Percentiles rank a stretch among this genome's conserved stretches.
Conservation (phyloP, 2,888 invertebrate genomes). For the Drosophila dives region DNA sequence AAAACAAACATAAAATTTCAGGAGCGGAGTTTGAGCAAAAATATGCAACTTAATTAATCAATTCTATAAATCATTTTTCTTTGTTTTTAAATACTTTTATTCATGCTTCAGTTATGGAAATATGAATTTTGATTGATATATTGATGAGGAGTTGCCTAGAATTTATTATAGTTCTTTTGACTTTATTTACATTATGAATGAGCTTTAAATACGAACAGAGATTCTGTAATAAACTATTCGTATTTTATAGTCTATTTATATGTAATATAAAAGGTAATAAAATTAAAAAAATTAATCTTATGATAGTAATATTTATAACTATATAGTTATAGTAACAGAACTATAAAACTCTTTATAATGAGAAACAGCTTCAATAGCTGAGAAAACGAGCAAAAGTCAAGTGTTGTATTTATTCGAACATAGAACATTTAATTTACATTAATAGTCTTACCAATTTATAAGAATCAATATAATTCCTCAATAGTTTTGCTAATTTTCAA, state of each 20-base stretch:
- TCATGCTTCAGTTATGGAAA: background rate
- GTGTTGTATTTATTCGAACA: background rate
- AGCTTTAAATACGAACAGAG: background rate
- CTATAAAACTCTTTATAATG: background rate
- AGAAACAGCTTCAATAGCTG: background rate
- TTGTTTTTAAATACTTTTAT: background rate
- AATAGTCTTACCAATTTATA: background rate
- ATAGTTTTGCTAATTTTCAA: background rate
- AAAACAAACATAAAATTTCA: constrained; percentile 34
- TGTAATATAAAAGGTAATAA: background rate
- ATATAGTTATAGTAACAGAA: too few relatives aligned
- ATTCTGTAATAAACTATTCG: background rate
- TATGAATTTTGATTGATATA: background rate
- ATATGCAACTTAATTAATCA: too few relatives aligned
- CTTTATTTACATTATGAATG: background rate
- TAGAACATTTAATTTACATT: background rate
- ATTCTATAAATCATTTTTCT: background rate
- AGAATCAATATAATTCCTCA: background rate
- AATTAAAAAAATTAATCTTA: accelerated
- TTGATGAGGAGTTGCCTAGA: too few relatives aligned
- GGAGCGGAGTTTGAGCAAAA: constrained; percentile 48
- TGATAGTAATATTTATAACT: too few relatives aligned
- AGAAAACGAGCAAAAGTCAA: background rate
- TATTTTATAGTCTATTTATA: background rate
- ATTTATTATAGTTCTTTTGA: too few relatives aligned